Conservation (phyloP, 2,797 vertebrate genomes). For the Champsocephalus gunnari region DNA sequence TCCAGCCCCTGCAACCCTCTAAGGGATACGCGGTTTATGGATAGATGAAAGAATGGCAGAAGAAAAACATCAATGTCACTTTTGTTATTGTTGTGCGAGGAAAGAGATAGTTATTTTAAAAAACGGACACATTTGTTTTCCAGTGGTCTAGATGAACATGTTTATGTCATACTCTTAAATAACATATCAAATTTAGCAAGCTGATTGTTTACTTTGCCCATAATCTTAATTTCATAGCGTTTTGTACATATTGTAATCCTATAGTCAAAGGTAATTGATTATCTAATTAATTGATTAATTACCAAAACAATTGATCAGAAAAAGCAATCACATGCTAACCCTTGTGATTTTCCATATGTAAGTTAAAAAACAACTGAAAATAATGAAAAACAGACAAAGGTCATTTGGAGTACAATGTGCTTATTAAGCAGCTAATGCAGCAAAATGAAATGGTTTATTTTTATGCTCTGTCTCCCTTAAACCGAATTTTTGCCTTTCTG, state of each 20-base stretch:
- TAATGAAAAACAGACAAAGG: background rate
- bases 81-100: background rate
- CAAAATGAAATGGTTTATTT: background rate
- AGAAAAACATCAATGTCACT: constrained; percentile 50
- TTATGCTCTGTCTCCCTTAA: background rate
- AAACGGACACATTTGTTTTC: background rate
- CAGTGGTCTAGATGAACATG: background rate
- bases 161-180: no score
- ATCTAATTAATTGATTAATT: background rate
- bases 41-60: constrained; percentile 6
- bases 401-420: background rate
- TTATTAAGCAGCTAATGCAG: no score
- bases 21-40: no score
- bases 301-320: background rate
- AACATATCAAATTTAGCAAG: background rate
- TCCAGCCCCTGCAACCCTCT: no score
- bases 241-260: background rate
- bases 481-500: constrained; percentile 1
- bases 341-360: background rate
- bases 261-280: background rate
- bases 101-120: constrained; percentile 6
- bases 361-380: background rate
- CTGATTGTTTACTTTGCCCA: background rate
- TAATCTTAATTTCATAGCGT: background rate
- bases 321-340: background rate